Base-by-base conservation (phyloP, 2,888 invertebrate species). In the Nyleta sp. region DNA sequence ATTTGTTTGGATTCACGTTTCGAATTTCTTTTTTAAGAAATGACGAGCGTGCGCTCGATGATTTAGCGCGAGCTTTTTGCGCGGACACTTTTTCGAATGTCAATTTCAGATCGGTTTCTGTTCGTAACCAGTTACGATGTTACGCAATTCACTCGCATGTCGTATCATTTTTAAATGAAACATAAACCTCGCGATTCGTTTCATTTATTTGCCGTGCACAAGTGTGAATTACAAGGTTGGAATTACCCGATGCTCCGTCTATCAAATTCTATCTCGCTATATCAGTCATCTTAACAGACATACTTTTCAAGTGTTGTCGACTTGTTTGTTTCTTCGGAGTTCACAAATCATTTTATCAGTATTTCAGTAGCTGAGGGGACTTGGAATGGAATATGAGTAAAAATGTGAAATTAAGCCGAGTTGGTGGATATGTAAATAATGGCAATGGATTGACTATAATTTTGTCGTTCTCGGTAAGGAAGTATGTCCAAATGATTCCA, bases 221-320 rank as follows among this genome's bases (percentile, higher is more conserved):
- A 35, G 55, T 71, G 59, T 77, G 33, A 10, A 67, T 77, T 77
- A 48, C 77, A 64, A 77, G 71, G 53, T 42, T 62, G 65, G 5
- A 42, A 28, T 55, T 60, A 53, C 38, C 42, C 55, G 65, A 76
- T 62, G 57, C 40, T 28, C 22, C 17, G 31, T 60, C 22, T 28
- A 50, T 55, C 55, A 48, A 60, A 52, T 53, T 60, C n/a, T 59
- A 13, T 28, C 48, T 50, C 11, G n/a, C 46, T 46, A 4, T 3
- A 42, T 42, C 5, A 42, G 13, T 1, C 28, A 4, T 7, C 8
- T 28, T 28, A 28, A 28, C 28, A 28, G 7, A 28, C 28, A 28
- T 28, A n/a, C n/a, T n/a, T n/a, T n/a, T n/a, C n/a, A n/a, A n/a
- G n/a, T n/a, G n/a, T n/a, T n/a, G n/a, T n/a, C n/a, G n/a, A n/a